These are phyloP conservation scores for Catostomus latipinnis DNA, from an alignment of 2,797 vertebrate genomes.

Conservation along the genomic window DNA sequence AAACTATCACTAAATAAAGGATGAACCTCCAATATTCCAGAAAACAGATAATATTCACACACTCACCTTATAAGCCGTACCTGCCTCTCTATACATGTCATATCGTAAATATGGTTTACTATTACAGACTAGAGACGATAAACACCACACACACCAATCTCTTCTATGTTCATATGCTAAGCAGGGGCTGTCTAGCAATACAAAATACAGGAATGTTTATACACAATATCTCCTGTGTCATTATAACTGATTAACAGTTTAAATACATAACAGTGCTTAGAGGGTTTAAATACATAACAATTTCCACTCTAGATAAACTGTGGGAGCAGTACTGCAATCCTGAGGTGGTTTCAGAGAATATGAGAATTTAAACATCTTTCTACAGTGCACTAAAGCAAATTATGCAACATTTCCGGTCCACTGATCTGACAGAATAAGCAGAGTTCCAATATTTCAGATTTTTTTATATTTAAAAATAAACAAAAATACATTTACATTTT, in stretches of 20 bases:
- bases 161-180: not conserved
- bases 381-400: not conserved
- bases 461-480: no score
- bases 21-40: no score
- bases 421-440: no score
- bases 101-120: not conserved
- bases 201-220: slow-evolving; percentile 14
- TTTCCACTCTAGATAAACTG: slow-evolving; percentile 19
- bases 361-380: not conserved
- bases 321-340: slow-evolving; percentile 31
- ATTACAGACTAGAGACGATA: not conserved
- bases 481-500: no score
- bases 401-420: no score
- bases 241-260: slow-evolving; percentile 33
- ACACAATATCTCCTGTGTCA: not conserved
- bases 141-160: not conserved
- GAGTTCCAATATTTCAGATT: no score
- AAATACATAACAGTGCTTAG: slow-evolving; percentile 36
- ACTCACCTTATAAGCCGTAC: not conserved
- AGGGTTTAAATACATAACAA: slow-evolving; percentile 26
- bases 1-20: not conserved
- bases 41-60: no score
- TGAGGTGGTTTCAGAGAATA: not conserved
- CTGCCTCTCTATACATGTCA: not conserved
- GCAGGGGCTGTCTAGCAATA: slow-evolving; percentile 1